Base-by-base conservation (phyloP, 2,888 invertebrate species). In the Lampropteryx suffumata region DNA sequence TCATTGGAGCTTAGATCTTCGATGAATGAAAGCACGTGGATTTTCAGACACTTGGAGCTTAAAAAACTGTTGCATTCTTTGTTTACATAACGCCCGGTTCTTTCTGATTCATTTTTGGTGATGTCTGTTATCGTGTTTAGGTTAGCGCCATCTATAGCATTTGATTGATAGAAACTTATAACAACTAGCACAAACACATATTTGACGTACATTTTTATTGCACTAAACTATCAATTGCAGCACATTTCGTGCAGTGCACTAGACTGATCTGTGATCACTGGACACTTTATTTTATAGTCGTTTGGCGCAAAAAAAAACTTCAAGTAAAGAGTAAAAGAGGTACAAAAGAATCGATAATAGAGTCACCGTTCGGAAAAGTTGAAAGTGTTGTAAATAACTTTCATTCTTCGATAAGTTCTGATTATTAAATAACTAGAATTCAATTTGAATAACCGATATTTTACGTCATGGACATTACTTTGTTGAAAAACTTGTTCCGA, bases 21-120 rank as follows among this genome's bases (percentile, higher is more conserved):
- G 57, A 96, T 90, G 68, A 96, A 93, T 2, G 94, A 94, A 1
- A 95, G 92, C 35, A 95, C 92, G 66, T 96, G 95, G 55, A 96
- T 85, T 73, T 96, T 96, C 29, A 96, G 82, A 71, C 96, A 96
- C 71, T 95, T 94, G 14, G 94, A 90, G 73, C 94, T 95, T 0
- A 90, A 62, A 24, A 77, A 73, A 33, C 76, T 80, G 30, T 73
- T 82, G 57, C 90, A 90, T 62, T 90, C 90, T 52, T 84, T 89
- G 24, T 86, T 80, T 12, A 90, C 51, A 0, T 79, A 74, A 17
- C 85, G 71, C 21, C 87, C 87, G n/a, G 75, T 65, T 54, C 90
- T 42, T 46, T 64, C 65, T 0, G 59, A 57, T 32, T 59, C 63
- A 42, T 64, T 69, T 59, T 76, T 74, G 3, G 64, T 57, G n/a